Conservation (phyloP, 2,113 vertebrate species). For the Anhinga rufa region DNA sequence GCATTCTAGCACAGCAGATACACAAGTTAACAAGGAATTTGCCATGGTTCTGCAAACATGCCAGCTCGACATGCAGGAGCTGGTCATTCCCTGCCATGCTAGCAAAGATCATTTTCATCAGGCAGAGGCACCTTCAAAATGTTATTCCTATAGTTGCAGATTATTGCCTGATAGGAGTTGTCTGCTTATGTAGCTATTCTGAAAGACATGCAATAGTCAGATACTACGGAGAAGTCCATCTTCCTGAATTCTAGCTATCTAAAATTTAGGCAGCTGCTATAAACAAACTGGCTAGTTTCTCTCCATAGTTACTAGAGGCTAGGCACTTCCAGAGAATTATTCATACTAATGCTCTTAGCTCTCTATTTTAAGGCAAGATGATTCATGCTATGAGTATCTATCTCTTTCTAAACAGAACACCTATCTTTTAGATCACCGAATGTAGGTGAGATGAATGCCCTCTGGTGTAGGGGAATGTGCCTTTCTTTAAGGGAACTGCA, state of each 20-base stretch:
- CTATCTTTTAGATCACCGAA: not conserved
- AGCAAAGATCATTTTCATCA: not conserved
- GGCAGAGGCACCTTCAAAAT: not conserved
- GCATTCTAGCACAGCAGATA: not conserved
- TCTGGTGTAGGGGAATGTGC: not conserved
- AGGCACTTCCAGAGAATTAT: not conserved
- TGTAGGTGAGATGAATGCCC: not conserved
- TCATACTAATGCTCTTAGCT: not conserved
- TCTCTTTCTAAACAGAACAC: not conserved
- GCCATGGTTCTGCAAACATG: not conserved
- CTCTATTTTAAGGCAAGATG: not conserved
- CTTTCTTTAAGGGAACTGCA: not conserved
- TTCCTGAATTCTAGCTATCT: not conserved
- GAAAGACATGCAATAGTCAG: not conserved
- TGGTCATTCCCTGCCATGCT: not conserved
- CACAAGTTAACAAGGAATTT: not conserved
- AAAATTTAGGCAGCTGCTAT: not conserved
- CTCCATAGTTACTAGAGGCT: not conserved
- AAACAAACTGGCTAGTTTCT: not conserved
- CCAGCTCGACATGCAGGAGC: not conserved
- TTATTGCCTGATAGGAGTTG: not conserved
- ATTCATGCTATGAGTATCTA: not conserved
- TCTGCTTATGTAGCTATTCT: not conserved
- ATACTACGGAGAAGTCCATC: not conserved
- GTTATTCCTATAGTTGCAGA: not conserved